Percentiles rank a stretch among this genome's conserved stretches.
These are phyloP conservation scores for Stegodyphus mimosarum DNA, from an alignment of 1,140 invertebrate species.

Conservation along the genomic window DNA sequence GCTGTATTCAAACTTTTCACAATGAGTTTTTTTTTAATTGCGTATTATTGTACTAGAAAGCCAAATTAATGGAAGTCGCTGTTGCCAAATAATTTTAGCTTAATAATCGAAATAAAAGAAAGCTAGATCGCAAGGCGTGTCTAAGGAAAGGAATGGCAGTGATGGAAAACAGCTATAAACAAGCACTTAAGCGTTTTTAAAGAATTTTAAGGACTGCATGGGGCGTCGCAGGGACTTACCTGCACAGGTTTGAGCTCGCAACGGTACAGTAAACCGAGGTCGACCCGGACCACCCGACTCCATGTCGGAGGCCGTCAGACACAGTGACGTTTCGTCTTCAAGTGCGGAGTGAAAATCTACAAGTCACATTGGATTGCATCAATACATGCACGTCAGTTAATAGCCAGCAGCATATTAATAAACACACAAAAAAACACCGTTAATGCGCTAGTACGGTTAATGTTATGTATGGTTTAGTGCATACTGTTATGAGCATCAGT, in stretches of 20 bases:
- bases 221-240: constrained; percentile 23
- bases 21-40: no score
- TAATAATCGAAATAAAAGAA: no score
- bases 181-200: not conserved
- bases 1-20: no score
- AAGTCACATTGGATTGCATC: constrained; percentile 36
- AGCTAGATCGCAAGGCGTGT: no score
- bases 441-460: not conserved
- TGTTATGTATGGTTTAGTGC: no score
- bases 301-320: constrained; percentile 46
- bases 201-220: not conserved
- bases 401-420: not conserved
- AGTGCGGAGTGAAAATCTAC: constrained; percentile 61
- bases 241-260: constrained; percentile 36
- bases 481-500: no score
- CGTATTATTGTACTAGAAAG: no score
- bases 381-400: constrained; percentile 39
- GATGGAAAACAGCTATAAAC: no score
- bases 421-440: not conserved
- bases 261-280: constrained; percentile 37
- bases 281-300: constrained; percentile 40
- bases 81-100: no score
- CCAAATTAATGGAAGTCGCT: no score
- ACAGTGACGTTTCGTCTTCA: constrained; percentile 57
- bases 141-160: no score